phyloP scores from a whole-genome alignment of 35 echinoderm and acorn worm genomes.

The Acanthaster planci region DNA sequence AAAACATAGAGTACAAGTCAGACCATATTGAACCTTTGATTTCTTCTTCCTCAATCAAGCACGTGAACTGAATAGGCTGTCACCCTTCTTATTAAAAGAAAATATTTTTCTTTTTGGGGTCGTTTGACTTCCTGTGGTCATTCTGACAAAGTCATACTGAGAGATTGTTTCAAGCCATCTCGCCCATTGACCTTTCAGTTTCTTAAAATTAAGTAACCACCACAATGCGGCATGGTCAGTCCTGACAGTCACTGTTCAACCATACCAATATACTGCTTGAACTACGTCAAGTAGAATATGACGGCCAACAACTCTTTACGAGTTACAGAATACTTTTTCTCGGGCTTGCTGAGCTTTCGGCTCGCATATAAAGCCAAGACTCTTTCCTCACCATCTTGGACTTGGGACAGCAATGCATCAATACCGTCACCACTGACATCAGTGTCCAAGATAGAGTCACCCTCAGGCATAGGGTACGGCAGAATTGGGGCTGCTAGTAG shows the following conservation, averaged over 20 bases:
- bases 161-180: conserved; percentile 44
- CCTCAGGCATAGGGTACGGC: conserved; percentile 38
- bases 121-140: no score
- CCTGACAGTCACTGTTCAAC: not conserved
- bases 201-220: conserved; percentile 58
- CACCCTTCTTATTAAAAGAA: no score
- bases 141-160: conserved; percentile 43
- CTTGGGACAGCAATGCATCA: conserved; percentile 38
- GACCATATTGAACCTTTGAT: no score
- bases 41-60: no score
- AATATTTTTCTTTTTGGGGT: no score
- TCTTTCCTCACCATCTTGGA: conserved; percentile 51
- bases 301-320: conserved; percentile 58
- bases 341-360: conserved; percentile 15
- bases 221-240: conserved; percentile 48
- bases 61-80: no score
- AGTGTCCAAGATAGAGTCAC: conserved; percentile 56
- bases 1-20: no score
- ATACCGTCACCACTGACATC: conserved; percentile 54
- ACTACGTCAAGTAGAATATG: not conserved
- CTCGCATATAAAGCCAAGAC: conserved; percentile 51
- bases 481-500: conserved; percentile 16
- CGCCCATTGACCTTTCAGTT: conserved; percentile 52
- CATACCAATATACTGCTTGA: conserved; percentile 57
- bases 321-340: conserved; percentile 26